A percentile compares a stretch with the other conserved stretches of the same genome.
Evolutionary conservation across 2,797 vertebrate genomes (phyloP).

Genomic region (Malurus splendens): DNA sequence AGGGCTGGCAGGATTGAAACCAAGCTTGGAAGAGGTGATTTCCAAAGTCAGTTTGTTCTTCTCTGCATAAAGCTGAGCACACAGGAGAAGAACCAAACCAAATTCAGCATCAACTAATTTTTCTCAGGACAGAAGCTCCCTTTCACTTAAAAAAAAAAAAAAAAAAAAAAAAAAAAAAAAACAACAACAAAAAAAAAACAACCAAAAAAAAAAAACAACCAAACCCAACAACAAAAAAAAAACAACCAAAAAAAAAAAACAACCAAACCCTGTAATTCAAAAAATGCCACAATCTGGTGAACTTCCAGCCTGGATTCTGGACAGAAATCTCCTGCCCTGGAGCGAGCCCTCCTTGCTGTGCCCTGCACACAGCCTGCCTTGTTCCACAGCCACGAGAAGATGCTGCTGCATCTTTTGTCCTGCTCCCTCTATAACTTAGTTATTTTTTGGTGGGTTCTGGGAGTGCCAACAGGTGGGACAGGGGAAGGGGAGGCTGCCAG

Average conservation of each 20-base stretch:
- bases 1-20: neutral
- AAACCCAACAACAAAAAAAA: neutral
- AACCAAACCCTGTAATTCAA: neutral
- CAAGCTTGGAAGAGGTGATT: neutral
- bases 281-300: neutral
- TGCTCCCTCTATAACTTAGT: neutral
- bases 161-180: too few species aligned
- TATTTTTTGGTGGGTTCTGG: neutral
- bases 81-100: neutral
- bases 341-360: neutral
- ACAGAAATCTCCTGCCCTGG: constrained; percentile 30
- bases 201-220: neutral
- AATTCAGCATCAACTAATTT: neutral
- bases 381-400: constrained; percentile 24
- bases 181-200: too few species aligned
- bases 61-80: neutral
- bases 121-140: neutral
- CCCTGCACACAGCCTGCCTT: neutral
- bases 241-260: neutral
- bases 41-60: neutral
- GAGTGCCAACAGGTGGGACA: constrained; percentile 33
- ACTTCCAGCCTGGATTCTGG: neutral
- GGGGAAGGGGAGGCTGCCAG: constrained; percentile 8
- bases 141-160: neutral
- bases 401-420: constrained; percentile 11